phyloP scores from a whole-genome alignment of 2,888 invertebrate species.

The Thysanoteuthis rhombus region DNA sequence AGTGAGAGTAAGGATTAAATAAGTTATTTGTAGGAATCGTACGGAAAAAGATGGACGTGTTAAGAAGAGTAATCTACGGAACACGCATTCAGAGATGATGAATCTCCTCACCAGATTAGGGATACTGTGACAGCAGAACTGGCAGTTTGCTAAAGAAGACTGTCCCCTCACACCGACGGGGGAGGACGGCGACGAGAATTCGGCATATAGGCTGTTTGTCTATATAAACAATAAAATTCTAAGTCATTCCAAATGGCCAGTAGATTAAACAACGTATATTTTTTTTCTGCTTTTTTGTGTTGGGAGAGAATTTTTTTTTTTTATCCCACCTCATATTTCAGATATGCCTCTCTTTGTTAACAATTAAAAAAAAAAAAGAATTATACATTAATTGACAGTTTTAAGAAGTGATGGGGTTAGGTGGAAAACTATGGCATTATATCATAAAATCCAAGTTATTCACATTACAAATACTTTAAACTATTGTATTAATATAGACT shows the following conservation, averaged over 20 bases:
- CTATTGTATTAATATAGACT: too few relatives aligned
- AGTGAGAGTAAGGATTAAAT: not conserved
- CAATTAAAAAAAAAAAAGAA: too few relatives aligned
- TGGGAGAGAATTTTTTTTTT: too few relatives aligned
- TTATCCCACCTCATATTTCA: too few relatives aligned
- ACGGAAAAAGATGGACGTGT: not conserved
- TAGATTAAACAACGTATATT: not conserved
- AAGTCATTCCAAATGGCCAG: not conserved
- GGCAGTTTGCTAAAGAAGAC: constrained; percentile 27
- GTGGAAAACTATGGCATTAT: too few relatives aligned
- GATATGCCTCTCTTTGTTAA: too few relatives aligned
- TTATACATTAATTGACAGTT: too few relatives aligned
- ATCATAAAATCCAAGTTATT: too few relatives aligned
- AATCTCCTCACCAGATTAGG: constrained; percentile 25
- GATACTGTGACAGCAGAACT: constrained; percentile 29
- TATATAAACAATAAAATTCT: constrained; percentile 28
- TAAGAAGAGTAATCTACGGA: not conserved
- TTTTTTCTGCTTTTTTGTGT: too few relatives aligned
- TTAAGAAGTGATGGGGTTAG: too few relatives aligned
- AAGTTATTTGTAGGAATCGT: not conserved
- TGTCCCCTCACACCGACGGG: constrained; percentile 12
- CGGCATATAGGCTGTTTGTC: constrained; percentile 17
- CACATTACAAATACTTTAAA: too few relatives aligned
- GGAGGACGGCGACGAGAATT: not conserved
- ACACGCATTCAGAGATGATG: not conserved